Percentiles rank a stretch among this genome's conserved stretches.
Evolutionary conservation across 2,797 vertebrate genomes (phyloP).

Genomic region (Anas flavirostris): DNA sequence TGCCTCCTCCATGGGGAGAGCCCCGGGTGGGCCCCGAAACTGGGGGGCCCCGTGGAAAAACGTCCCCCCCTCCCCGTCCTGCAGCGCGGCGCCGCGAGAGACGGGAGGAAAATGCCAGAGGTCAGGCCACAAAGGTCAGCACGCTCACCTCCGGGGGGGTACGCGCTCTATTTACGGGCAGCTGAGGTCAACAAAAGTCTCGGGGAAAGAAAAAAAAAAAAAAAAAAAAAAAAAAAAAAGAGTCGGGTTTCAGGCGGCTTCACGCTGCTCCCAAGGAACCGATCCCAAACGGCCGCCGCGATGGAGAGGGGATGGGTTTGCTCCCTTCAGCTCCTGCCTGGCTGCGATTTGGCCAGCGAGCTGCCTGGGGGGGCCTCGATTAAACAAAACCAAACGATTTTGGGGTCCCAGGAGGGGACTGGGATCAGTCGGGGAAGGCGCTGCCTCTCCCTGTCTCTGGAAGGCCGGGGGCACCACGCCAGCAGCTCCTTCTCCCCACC

Average conservation of each 20-base stretch:
- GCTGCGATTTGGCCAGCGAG: neutral
- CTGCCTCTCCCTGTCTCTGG: neutral
- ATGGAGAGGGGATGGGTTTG: accelerated
- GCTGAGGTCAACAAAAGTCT: neutral
- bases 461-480: neutral
- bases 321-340: accelerated
- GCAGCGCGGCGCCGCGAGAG: too few relatives aligned
- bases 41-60: neutral
- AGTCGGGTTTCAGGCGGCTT: neutral
- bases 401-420: accelerated
- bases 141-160: neutral
- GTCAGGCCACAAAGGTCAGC: neutral
- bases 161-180: neutral
- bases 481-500: neutral
- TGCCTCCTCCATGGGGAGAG: neutral
- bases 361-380: too few relatives aligned
- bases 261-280: neutral
- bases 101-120: neutral
- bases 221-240: neutral
- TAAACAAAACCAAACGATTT: neutral
- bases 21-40: neutral
- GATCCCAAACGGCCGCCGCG: accelerated
- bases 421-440: neutral
- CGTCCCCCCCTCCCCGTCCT: neutral
- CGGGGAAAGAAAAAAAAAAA: too few relatives aligned